A percentile compares a stretch with the other conserved stretches of the same genome.
Conservation (phyloP, 2,888 invertebrate genomes). For the Sthenelais limicola region DNA sequence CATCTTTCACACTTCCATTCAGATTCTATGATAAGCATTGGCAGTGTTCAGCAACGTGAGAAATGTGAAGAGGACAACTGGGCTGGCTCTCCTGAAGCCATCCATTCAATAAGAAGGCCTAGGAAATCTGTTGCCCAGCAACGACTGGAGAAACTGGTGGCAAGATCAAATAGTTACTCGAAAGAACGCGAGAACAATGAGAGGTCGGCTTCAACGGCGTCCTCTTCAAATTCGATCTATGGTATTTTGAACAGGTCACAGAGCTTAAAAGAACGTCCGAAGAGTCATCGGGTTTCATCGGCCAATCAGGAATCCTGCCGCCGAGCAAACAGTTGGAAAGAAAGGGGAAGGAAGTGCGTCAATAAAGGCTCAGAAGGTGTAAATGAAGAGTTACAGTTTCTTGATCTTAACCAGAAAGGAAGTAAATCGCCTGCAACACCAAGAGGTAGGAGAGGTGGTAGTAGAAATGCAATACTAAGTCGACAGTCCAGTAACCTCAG, state of each 20-base stretch:
- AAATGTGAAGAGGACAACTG: background rate
- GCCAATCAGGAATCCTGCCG: background rate
- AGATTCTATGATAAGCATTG: background rate
- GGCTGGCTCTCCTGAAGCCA: slow-evolving; percentile 33
- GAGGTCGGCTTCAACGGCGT: background rate
- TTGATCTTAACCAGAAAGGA: no score
- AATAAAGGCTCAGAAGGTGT: no score
- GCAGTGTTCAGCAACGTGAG: slow-evolving; percentile 3
- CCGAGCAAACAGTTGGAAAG: background rate
- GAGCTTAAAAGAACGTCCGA: background rate
- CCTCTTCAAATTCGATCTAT: background rate
- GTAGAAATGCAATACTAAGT: no score
- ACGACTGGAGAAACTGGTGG: slow-evolving; percentile 20
- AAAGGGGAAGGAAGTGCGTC: background rate
- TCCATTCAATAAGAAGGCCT: slow-evolving; percentile 22
- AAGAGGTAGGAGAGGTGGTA: background rate
- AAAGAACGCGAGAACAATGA: background rate
- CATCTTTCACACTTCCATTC: slow-evolving; percentile 10
- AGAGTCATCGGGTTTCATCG: background rate
- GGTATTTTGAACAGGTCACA: background rate
- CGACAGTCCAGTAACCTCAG: background rate
- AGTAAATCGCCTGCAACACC: background rate
- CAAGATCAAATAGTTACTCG: background rate
- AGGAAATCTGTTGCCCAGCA: background rate
- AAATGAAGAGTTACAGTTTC: no score